Evolutionary conservation across 1,140 invertebrate genomes (phyloP), one percentile per base, ranked within the genome.

Genomic region (Popillia japonica): DNA sequence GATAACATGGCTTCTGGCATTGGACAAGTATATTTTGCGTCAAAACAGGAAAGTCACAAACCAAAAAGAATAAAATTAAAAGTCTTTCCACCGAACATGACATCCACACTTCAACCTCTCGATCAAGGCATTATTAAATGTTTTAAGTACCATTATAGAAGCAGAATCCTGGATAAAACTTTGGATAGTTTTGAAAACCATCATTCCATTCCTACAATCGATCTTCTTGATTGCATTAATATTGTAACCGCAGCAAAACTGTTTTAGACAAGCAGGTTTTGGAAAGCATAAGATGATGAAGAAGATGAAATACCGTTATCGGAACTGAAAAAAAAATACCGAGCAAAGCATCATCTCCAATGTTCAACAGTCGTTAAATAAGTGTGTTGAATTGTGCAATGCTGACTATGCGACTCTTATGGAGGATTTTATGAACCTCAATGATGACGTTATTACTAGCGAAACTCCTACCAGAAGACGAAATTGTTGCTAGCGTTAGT

Each of bases 231-330:
- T n/a, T n/a, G n/a, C n/a, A n/a, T n/a, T n/a, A n/a, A n/a, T n/a
- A n/a, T n/a, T n/a, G n/a, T n/a, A n/a, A n/a, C n/a, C n/a, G n/a
- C n/a, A 41, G 9, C 75, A 48, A 76, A 59, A 76, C 17, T 76
- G 75, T 76, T 55, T 76, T 76, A 7, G 6, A 61, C n/a, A 55
- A 61, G 75, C 75, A n/a, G n/a, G 44, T 61, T 76, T 76, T 76
- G 75, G 48, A 55, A 76, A 55, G 34, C 6, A 61, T 23, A 59
- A 27, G 75, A 76, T 34, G 75, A 22, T 76, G 75, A 59, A 27
- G n/a, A n/a, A n/a, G n/a, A n/a, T n/a, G 55, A 23, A n/a, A n/a
- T n/a, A n/a, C 55, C 75, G 23, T 41, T 76, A 23, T 55, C 42
- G 7, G 42, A 76, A 76, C 3, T 76, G 48, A 48, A 76, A 48